Evolutionary conservation across 2,797 vertebrate genomes (phyloP), one percentile per base, ranked within the genome.

Genomic region (Mus spretus): DNA sequence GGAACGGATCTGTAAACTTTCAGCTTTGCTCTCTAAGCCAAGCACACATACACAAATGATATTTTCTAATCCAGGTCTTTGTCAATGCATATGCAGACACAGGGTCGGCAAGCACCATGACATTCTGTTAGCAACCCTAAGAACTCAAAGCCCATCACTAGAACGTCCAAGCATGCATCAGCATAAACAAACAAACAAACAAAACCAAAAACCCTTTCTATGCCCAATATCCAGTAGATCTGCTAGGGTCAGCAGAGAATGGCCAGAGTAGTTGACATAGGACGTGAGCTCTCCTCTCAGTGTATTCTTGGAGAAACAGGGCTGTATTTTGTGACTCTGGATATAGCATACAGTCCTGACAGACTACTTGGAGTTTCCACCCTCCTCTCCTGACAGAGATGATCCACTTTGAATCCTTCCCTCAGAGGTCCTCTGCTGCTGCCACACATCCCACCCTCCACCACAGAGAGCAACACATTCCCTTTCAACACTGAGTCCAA

Each of bases 161-260:
- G n/a, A 37, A 77, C n/a, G n/a, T n/a, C n/a, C n/a, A n/a, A n/a
- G n/a, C n/a, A n/a, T n/a, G n/a, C n/a, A n/a, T n/a, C n/a, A n/a
- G n/a, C n/a, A n/a, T n/a, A n/a, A n/a, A n/a, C 40, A 81, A 55
- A 55, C 0, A 55, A 55, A 55, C 44, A 14, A 55, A 55, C 3
- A 15, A 55, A 55, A 55, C 3, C 17, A 15, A 17, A 55, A 55
- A 65, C n/a, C 17, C 88, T 10, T 12, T 47, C 65, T 67, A 0
- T 3, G 40, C 74, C 55, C 53, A 11, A 6, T 17, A 75, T 70
- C 83, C 61, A 53, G 0, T 6, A 6, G 4, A 10, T 13, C 9
- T 4, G n/a, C 63, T 15, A 13, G 0, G 14, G 59, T 4, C 5
- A 53, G 34, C 3, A 26, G 14, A 0, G 9, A 84, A 22, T 24